phyloP scores from a whole-genome alignment of 2,113 vertebrate genomes.

The Dasyornis broadbenti region DNA sequence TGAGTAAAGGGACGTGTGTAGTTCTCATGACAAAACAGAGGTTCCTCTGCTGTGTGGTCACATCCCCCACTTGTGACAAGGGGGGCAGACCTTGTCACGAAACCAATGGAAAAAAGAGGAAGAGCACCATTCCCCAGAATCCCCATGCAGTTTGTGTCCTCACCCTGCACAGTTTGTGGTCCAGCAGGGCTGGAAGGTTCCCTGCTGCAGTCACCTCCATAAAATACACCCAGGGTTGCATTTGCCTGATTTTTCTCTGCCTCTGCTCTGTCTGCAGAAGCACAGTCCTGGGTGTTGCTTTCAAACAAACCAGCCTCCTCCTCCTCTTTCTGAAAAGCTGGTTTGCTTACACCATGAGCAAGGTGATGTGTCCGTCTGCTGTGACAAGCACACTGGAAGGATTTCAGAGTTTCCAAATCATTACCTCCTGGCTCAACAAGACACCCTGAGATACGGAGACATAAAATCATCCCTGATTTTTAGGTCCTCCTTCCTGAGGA shows the following conservation, averaged over 20 bases:
- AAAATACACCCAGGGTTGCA: background rate
- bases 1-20: background rate
- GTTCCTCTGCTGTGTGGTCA: background rate
- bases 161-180: background rate
- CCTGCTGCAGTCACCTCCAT: background rate
- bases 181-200: background rate
- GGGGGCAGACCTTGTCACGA: background rate
- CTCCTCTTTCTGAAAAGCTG: background rate
- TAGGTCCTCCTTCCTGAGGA: background rate
- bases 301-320: background rate
- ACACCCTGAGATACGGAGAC: accelerated
- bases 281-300: background rate
- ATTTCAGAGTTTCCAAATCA: background rate
- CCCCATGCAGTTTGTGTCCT: background rate
- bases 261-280: background rate
- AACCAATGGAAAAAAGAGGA: background rate
- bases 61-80: background rate
- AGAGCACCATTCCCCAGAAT: background rate
- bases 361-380: background rate
- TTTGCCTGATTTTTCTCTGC: background rate
- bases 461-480: background rate
- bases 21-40: accelerated
- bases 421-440: background rate
- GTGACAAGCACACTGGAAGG: background rate
- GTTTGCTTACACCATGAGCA: background rate